A percentile compares a stretch with the other conserved stretches of the same genome.
Evolutionary conservation across 2,113 vertebrate species (phyloP).

Genomic region (Bagarius yarrelli): DNA sequence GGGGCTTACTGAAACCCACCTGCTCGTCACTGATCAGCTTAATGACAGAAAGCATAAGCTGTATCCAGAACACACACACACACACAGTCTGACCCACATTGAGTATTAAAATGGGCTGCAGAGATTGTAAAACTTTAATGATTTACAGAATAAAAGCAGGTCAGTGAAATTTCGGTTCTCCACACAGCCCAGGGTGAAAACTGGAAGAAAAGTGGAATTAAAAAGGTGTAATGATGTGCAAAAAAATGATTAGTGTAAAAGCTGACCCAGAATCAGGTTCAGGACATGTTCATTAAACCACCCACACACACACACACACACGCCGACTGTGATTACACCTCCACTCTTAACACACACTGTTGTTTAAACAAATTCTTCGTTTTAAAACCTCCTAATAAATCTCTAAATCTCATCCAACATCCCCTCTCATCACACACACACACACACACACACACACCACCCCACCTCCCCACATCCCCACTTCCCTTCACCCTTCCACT

Average conservation of each 20-base stretch:
- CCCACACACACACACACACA: not conserved
- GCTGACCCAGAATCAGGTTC: not conserved
- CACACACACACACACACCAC: too few relatives aligned
- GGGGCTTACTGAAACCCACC: too few relatives aligned
- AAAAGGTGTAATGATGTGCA: not conserved
- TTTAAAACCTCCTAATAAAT: not conserved
- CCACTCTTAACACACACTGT: not conserved
- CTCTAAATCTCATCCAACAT: not conserved
- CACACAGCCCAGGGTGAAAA: not conserved
- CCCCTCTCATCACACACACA: too few relatives aligned
- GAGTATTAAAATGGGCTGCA: slow-evolving; percentile 26
- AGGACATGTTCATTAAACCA: not conserved
- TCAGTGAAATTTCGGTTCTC: slow-evolving; percentile 24
- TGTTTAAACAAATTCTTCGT: not conserved
- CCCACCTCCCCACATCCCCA: too few relatives aligned
- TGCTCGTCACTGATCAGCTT: not conserved
- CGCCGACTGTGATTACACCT: not conserved
- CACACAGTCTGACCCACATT: slow-evolving; percentile 24
- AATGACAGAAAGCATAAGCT: not conserved
- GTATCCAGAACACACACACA: not conserved
- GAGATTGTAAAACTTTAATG: slow-evolving; percentile 16
- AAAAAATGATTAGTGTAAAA: not conserved
- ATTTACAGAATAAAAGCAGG: slow-evolving; percentile 32
- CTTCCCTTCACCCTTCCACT: too few relatives aligned
- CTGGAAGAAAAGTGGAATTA: too few relatives aligned